Conservation (phyloP, 2,797 vertebrate species). For the Channallabes apus region DNA sequence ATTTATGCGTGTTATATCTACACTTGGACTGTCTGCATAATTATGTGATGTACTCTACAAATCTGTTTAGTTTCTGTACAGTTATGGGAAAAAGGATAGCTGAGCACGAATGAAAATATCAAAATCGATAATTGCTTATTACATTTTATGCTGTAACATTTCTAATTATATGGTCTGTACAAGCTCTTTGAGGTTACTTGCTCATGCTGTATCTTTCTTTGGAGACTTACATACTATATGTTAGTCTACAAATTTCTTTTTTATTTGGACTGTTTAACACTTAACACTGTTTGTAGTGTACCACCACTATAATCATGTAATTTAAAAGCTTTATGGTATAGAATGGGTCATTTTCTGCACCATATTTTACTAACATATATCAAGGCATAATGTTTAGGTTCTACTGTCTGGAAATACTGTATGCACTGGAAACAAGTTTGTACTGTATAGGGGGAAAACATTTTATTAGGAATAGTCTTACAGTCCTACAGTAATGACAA, state of each 20-base stretch:
- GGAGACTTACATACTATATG: neutral
- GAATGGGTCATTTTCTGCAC: neutral
- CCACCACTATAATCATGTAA: neutral
- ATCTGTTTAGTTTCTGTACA: neutral
- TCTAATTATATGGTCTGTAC: neutral
- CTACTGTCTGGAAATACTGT: neutral
- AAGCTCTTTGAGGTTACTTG: neutral
- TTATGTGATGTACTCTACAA: neutral
- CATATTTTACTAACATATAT: slow-evolving; percentile 6
- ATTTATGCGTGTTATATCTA: slow-evolving; percentile 10
- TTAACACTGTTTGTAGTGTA: neutral
- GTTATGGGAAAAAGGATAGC: neutral
- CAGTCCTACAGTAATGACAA: neutral
- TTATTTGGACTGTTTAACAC: neutral
- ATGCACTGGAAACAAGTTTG: neutral
- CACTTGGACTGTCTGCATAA: neutral
- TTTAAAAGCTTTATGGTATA: neutral
- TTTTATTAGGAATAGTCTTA: neutral
- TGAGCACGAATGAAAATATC: neutral
- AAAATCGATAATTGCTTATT: neutral
- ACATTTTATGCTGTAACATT: neutral
- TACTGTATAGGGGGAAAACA: neutral
- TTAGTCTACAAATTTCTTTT: neutral
- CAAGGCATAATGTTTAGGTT: neutral
- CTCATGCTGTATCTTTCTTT: neutral